phyloP scores from a whole-genome alignment of 2,113 vertebrate species.

The Pterocles burchelli region DNA sequence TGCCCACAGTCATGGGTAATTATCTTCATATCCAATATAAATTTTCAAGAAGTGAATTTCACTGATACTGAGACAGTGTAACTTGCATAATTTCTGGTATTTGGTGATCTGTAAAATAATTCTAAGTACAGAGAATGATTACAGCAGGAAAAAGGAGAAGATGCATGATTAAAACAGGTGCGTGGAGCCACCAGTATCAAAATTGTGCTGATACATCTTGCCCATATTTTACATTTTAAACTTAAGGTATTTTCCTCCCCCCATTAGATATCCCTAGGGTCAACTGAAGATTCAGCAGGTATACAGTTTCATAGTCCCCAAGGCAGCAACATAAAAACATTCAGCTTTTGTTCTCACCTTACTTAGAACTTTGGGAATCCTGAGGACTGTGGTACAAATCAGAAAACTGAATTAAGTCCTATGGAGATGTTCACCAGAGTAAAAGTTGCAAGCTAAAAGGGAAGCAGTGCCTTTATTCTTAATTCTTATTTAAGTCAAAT shows the following conservation, averaged over 20 bases:
- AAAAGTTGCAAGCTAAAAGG: not conserved
- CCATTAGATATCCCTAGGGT: not conserved
- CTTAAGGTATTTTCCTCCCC: not conserved
- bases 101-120: not conserved
- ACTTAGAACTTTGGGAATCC: not conserved
- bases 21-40: conserved; percentile 28
- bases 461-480: conserved; percentile 6
- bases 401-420: not conserved
- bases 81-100: not conserved
- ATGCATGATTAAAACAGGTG: not conserved
- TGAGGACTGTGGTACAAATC: not conserved
- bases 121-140: not conserved
- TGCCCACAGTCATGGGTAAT: not conserved
- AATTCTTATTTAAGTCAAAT: conserved; percentile 47
- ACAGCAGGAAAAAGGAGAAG: not conserved
- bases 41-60: conserved; percentile 12
- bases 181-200: not conserved
- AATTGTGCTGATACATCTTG: conserved; percentile 13
- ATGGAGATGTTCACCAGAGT: not conserved
- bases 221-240: not conserved
- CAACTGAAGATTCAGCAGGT: not conserved
- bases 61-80: conserved; percentile 1
- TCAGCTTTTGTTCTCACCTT: not conserved
- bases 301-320: not conserved
- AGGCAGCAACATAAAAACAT: not conserved